Base-by-base conservation (phyloP, 2,113 vertebrate species). In the Spilogale gracilis region DNA sequence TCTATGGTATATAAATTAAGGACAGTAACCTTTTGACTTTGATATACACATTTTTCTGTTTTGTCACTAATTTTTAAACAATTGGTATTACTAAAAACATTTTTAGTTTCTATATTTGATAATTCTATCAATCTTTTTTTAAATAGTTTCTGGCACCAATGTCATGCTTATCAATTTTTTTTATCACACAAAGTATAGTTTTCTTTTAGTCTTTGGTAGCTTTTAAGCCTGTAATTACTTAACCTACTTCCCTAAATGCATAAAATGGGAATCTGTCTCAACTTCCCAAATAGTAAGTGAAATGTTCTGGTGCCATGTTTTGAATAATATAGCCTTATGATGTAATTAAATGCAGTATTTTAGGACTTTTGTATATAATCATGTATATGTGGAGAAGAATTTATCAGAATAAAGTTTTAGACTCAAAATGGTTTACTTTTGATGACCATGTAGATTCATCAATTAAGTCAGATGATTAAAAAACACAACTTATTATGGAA, bases 351-450 rank as follows among this genome's bases (percentile, higher is more conserved):
- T 88, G 50, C 0, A 81, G 0, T 76, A 78, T 86, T 73, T 92
- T 86, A 74, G 30, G 1, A 69, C 18, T 96, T 83, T 71, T 2
- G 6, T 56, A n/a, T 60, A 83, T 79, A 67, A 48, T 14, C 11
- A 69, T 9, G 18, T 9, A 52, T 78, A 50, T 17, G 6, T 20
- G 23, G 17, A 63, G 38, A n/a, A 74, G 52, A 69, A 79, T 52
- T 20, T 80, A 60, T 94, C 27, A 94, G 2, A 94, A 56, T 25
- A 95, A 85, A 76, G 8, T 56, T 82, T 87, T 54, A 96, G 21
- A 52, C 11, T 5, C 32, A 73, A 89, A 1, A 45, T 58, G 0
- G 3, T 50, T 91, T 88, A 67, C 17, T 76, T 94, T 86, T 95
- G 13, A 83, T 43, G 21, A 56, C 0, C 8, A 76, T 76, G 30